Evolutionary conservation across 2,888 invertebrate genomes (phyloP).

Genomic region (Pyrochroa serraticornis): DNA sequence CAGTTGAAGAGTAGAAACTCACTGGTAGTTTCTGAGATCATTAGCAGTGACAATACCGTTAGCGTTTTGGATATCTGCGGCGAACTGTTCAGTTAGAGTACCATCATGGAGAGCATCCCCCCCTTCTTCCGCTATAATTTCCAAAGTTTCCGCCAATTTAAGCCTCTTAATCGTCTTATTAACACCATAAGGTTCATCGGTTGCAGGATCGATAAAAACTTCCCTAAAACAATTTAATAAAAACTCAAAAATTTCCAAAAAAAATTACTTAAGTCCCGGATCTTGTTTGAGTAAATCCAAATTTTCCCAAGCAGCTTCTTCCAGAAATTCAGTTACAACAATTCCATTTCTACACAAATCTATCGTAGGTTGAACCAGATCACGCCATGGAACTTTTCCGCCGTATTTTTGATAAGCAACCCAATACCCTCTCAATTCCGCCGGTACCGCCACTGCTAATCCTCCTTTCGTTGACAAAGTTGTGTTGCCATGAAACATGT

Average conservation of each 20-base stretch:
- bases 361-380: slow-evolving; percentile 80
- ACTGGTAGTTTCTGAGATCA: slow-evolving; percentile 76
- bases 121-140: slow-evolving; percentile 61
- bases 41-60: slow-evolving; percentile 80
- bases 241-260: neutral
- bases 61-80: slow-evolving; percentile 54
- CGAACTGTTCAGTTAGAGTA: slow-evolving; percentile 56
- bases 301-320: slow-evolving; percentile 31
- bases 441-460: slow-evolving; percentile 84
- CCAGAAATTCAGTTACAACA: slow-evolving; percentile 63
- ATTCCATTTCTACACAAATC: slow-evolving; percentile 76
- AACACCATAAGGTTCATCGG: slow-evolving; percentile 37
- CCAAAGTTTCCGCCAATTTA: slow-evolving; percentile 42
- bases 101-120: slow-evolving; percentile 65
- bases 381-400: slow-evolving; percentile 73
- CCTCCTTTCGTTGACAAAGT: slow-evolving; percentile 61
- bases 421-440: slow-evolving; percentile 86
- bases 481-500: slow-evolving; percentile 65
- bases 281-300: slow-evolving; percentile 28
- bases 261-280: slow-evolving; percentile 39
- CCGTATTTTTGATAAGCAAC: slow-evolving; percentile 76
- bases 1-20: too few species aligned
- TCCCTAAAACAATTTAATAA: slow-evolving; percentile 32
- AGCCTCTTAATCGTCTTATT: slow-evolving; percentile 36
- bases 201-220: slow-evolving; percentile 41